Evolutionary conservation across 2,888 invertebrate genomes (phyloP).

Genomic region (Caenorhabditis sp.): DNA sequence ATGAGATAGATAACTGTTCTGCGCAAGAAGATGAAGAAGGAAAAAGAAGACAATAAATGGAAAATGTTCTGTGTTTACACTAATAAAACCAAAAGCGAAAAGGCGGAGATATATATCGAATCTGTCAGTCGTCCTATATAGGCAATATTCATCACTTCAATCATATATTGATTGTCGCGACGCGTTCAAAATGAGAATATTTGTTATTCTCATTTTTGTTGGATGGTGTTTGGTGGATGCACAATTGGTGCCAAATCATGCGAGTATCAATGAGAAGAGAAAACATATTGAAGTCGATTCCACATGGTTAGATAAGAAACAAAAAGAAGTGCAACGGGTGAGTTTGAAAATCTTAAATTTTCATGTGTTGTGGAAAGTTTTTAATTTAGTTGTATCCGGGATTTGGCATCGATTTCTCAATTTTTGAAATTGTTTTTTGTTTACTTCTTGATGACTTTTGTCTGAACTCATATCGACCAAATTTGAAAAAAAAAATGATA

Average conservation of each 20-base stretch:
- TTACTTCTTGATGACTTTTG: no score
- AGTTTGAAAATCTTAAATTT: neutral
- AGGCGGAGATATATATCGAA: neutral
- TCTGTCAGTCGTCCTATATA: neutral
- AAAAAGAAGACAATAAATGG: neutral
- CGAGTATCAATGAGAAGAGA: slow-evolving; percentile 62
- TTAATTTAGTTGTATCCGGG: no score
- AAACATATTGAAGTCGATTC: slow-evolving; percentile 70
- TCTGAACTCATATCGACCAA: no score
- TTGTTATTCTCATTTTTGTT: neutral
- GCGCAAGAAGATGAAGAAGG: no score
- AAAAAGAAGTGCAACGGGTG: slow-evolving; percentile 63
- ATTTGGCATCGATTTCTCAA: no score
- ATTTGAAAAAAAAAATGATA: no score
- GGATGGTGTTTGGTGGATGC: slow-evolving; percentile 6
- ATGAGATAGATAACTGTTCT: neutral
- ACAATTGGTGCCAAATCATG: slow-evolving; percentile 62
- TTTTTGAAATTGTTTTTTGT: no score
- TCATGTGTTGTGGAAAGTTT: neutral
- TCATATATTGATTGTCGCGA: neutral
- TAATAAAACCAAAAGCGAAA: slow-evolving; percentile 1
- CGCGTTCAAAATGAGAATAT: neutral
- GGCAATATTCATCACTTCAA: neutral
- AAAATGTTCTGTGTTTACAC: slow-evolving; percentile 1
- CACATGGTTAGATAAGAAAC: slow-evolving; percentile 66